phyloP scores from a whole-genome alignment of 2,113 vertebrate genomes.

The Cyprinus carpio region DNA sequence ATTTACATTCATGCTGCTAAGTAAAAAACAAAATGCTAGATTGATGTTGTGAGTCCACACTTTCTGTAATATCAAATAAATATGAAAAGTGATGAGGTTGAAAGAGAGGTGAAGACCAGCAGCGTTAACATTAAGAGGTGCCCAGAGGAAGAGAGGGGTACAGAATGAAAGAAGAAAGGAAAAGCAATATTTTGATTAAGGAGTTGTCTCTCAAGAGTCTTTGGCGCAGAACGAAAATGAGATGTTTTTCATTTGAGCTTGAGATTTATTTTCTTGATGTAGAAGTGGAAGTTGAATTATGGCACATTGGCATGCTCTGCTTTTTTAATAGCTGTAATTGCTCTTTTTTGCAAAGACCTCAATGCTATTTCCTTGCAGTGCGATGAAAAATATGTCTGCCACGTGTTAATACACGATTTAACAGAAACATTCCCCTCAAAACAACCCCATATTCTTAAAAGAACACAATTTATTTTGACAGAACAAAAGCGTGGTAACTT shows the following conservation, averaged over 20 bases:
- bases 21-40: slow-evolving; percentile 46
- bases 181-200: slow-evolving; percentile 59
- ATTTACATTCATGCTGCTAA: slow-evolving; percentile 38
- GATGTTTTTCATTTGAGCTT: slow-evolving; percentile 60
- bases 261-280: slow-evolving; percentile 60
- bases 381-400: slow-evolving; percentile 55
- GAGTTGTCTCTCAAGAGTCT: slow-evolving; percentile 59
- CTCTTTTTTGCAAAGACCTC: slow-evolving; percentile 50
- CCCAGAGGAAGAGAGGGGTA: slow-evolving; percentile 40
- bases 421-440: slow-evolving; percentile 48
- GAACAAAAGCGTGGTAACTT: slow-evolving; percentile 46
- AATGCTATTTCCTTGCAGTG: slow-evolving; percentile 51
- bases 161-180: slow-evolving; percentile 31
- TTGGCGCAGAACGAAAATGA: slow-evolving; percentile 53
- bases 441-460: slow-evolving; percentile 43
- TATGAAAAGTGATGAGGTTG: slow-evolving; percentile 54
- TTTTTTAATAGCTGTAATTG: slow-evolving; percentile 63
- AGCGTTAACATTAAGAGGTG: slow-evolving; percentile 51
- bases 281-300: slow-evolving; percentile 59
- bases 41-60: slow-evolving; percentile 48
- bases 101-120: slow-evolving; percentile 50
- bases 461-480: slow-evolving; percentile 47
- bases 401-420: slow-evolving; percentile 58
- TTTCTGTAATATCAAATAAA: no score
- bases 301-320: slow-evolving; percentile 59